Evolutionary conservation across 2,797 vertebrate species (phyloP).

Genomic region (Emys orbicularis): DNA sequence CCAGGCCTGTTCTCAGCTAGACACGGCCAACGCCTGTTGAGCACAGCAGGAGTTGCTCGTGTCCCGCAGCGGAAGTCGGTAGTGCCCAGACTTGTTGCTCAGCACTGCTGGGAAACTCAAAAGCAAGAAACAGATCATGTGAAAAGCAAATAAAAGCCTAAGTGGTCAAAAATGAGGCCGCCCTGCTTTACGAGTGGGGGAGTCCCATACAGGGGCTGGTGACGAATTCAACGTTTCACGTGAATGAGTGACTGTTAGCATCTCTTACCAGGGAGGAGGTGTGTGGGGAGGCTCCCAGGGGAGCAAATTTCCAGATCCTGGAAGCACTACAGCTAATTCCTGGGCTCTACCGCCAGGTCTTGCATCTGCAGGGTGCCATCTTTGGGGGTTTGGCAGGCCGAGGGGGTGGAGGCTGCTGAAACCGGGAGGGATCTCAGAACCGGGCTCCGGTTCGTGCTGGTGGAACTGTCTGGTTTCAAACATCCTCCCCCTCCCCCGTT

Average conservation of each 20-base stretch:
- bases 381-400: not conserved
- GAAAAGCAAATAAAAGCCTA: not conserved
- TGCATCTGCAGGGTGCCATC: not conserved
- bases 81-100: not conserved
- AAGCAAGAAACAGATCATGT: not conserved
- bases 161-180: not conserved
- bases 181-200: not conserved
- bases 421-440: not conserved
- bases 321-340: not conserved
- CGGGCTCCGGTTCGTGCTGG: fast-evolving
- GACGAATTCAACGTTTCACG: not conserved
- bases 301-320: not conserved
- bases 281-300: not conserved
- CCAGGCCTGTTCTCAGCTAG: not conserved
- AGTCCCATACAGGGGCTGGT: not conserved
- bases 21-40: fast-evolving
- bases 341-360: not conserved
- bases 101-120: not conserved
- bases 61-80: not conserved
- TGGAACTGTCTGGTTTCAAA: too few relatives aligned
- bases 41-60: fast-evolving
- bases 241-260: not conserved
- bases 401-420: not conserved
- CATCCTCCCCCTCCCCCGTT: not conserved
- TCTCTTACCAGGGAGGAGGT: not conserved